Evolutionary conservation across 35 echinoderm and acorn worm species (phyloP).

Genomic region (Chiridota heheva): DNA sequence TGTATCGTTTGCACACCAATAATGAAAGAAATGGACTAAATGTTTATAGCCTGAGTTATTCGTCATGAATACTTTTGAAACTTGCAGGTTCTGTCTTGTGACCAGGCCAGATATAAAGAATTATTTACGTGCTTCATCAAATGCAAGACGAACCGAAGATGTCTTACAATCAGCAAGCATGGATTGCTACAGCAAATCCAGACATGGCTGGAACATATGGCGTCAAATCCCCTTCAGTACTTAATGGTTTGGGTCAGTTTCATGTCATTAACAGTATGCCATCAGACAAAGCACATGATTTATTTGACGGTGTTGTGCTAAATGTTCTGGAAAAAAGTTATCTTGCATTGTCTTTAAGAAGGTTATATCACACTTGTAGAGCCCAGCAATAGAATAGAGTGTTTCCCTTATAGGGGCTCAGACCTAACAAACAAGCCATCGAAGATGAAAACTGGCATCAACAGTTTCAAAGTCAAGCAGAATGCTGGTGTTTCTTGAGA

Average conservation of each 20-base stretch:
- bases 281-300: no score
- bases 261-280: no score
- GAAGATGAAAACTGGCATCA: not conserved
- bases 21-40: no score
- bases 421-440: slow-evolving; percentile 38
- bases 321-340: slow-evolving; percentile 41
- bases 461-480: slow-evolving; percentile 34
- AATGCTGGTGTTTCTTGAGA: slow-evolving; percentile 35
- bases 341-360: slow-evolving; percentile 41
- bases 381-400: not conserved
- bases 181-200: not conserved
- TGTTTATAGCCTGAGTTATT: no score
- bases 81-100: slow-evolving; percentile 48
- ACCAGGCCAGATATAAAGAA: slow-evolving; percentile 23
- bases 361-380: slow-evolving; percentile 13
- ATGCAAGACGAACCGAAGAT: not conserved
- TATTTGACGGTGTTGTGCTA: no score
- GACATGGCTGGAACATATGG: slow-evolving; percentile 2
- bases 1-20: no score
- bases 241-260: not conserved
- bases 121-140: not conserved
- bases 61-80: not conserved
- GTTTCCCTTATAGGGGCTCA: slow-evolving; percentile 12
- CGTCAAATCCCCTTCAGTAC: not conserved
- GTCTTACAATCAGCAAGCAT: slow-evolving; percentile 12